Evolutionary conservation across 2,113 vertebrate genomes (phyloP), one percentile per base, ranked within the genome.

Genomic region (Poicephalus meyeri): DNA sequence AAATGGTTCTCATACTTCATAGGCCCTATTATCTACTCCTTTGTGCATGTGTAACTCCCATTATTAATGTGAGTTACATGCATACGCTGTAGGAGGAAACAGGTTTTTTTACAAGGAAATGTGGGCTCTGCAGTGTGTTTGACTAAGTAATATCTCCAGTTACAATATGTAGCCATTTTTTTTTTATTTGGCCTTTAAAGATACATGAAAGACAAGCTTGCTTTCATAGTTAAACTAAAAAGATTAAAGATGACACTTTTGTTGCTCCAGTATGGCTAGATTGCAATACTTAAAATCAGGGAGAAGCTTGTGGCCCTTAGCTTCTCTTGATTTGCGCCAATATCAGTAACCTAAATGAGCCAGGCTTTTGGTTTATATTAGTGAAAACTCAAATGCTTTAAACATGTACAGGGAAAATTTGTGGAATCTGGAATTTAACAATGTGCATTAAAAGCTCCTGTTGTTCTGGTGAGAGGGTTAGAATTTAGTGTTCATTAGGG

Each of bases 401-500:
- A 61, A 80, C 94, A 33, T 3, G 4, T 73, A 3, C 20, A 9
- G 21, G 39, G 33, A 56, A 23, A 17, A 28, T 60, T 53, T 77
- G 15, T 84, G 39, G 11, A 92, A 60, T n/a, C 6, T 3, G 16
- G 29, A 35, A 28, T 35, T 87, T 11, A 39, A 10, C 7, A 19
- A 1, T 14, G 4, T 41, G 9, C 31, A 6, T 81, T 52, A 33
- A 60, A 56, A 76, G 4, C 9, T 49, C 6, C 8, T 65, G 7
- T 56, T 76, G 7, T 35, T 72, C 24, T 6, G 31, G 29, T 18
- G 4, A 55, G 42, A 41, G 12, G 11, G 7, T 49, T 56, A 53
- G 53, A 68, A 31, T 58, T 63, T 31, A 46, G 25, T 9, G 2
- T 39, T 63, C 1, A 0, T 56, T 81, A 47, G 2, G 10, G 1